These are phyloP conservation scores for Tenualosa ilisha DNA, from an alignment of 2,797 vertebrate species.

Conservation along the genomic window DNA sequence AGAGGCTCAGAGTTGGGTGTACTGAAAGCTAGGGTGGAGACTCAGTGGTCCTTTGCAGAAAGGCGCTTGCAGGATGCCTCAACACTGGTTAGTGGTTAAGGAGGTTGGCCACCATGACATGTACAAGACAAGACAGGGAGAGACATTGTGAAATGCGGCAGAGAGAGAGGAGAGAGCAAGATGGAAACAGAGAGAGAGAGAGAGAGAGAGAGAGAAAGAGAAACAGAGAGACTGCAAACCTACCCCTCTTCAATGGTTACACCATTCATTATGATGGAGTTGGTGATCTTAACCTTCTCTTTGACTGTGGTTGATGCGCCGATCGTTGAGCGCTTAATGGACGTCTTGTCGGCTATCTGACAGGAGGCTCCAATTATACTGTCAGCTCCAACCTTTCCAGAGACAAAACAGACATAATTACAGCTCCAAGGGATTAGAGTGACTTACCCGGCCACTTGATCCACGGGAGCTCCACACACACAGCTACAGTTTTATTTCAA, in stretches of 20 bases:
- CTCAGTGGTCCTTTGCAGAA: background rate
- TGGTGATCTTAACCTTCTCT: slow-evolving; percentile 90
- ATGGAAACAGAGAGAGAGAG: too few species aligned
- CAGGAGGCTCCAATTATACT: slow-evolving; percentile 88
- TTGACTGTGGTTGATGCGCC: slow-evolving; percentile 82
- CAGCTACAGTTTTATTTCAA: slow-evolving; percentile 2
- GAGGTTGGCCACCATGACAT: background rate
- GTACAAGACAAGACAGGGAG: background rate
- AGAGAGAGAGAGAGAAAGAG: too few species aligned
- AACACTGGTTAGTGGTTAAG: background rate
- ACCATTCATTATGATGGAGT: slow-evolving; percentile 96
- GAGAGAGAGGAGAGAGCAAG: background rate
- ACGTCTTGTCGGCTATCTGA: slow-evolving; percentile 90
- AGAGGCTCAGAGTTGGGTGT: background rate
- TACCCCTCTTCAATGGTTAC: slow-evolving; percentile 96
- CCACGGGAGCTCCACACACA: background rate
- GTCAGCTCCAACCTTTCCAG: slow-evolving; percentile 84
- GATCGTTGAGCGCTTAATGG: slow-evolving; percentile 88
- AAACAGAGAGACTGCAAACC: slow-evolving; percentile 54
- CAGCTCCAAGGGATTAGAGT: background rate
- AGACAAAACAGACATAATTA: slow-evolving; percentile 22
- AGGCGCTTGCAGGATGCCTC: background rate
- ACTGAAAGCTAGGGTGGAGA: background rate
- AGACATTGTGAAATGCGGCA: background rate
- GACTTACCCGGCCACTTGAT: slow-evolving; percentile 21